Evolutionary conservation across 2,797 vertebrate species (phyloP), one percentile per base, ranked within the genome.

Genomic region (Anas flavirostris): DNA sequence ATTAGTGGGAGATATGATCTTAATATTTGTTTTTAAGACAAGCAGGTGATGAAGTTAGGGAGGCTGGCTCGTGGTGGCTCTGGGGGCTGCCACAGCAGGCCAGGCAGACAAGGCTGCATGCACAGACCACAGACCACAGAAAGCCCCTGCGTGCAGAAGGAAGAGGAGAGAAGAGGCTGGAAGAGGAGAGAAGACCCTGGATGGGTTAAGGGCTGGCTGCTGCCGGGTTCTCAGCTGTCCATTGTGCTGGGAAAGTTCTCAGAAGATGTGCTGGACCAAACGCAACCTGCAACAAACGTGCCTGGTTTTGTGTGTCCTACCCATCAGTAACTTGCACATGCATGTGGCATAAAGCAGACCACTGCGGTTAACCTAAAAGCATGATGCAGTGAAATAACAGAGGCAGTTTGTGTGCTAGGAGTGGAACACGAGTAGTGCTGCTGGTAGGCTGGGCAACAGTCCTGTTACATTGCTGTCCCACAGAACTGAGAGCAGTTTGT

Each of bases 291-390:
- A 43, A 16, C 17, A 7, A 21, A n/a, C 1, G 14, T 25, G 22
- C 16, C 6, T 16, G 72, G 41, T 5, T 15, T 18, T 3, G 43
- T 10, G 10, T 33, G 8, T 31, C 4, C 81, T 72, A 37, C n/a
- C 5, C 5, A 66, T 10, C 72, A 53, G 8, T 9, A 1, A 33
- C 33, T 23, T 12, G 37, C 2, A 2, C 2, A 25, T 9, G 68
- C 59, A 9, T 1, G 5, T 21, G 91, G 55, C 64, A 5, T 4
- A 10, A 31, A 67, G 12, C 69, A 19, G 84, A 13, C 23, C 14
- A 0, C 18, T 6, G 63, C 2, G 37, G 17, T 22, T 25, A 44
- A 16, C 29, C 29, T 33, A 5, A 31, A n/a, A 3, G 1, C 1
- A 2, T 9, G 39, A 4, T 22, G 13, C 12, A 1, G 37, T 35